Evolutionary conservation across 2,797 vertebrate species (phyloP).

Genomic region (Pangasius mekongensis): DNA sequence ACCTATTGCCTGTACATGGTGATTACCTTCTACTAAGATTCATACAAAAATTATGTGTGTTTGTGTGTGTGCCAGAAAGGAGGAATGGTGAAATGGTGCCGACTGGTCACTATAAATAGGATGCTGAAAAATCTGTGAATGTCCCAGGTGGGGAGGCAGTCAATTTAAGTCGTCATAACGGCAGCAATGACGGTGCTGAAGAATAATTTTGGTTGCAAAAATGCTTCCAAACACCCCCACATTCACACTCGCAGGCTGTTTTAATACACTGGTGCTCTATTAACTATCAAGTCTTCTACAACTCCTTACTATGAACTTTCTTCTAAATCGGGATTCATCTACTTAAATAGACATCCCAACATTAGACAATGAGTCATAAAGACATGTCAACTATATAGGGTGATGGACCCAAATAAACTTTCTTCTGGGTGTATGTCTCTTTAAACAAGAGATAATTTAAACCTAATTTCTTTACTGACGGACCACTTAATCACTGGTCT

Average conservation of each 20-base stretch:
- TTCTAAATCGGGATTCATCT: conserved; percentile 12
- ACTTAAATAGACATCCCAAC: not conserved
- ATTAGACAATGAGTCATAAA: not conserved
- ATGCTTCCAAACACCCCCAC: conserved; percentile 31
- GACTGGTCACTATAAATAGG: conserved; percentile 70
- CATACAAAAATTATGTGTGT: conserved; percentile 45
- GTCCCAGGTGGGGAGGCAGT: conserved; percentile 67
- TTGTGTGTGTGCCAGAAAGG: conserved; percentile 57
- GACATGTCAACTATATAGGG: too few species aligned
- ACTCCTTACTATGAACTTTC: not conserved
- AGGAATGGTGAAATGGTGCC: conserved; percentile 58
- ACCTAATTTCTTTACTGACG: not conserved
- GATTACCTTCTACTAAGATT: not conserved
- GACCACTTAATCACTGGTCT: not conserved
- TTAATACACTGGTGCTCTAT: not conserved
- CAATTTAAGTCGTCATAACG: conserved; percentile 67
- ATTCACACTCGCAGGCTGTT: conserved; percentile 19
- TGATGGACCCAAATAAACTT: not conserved
- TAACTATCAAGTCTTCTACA: not conserved
- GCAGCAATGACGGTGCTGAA: conserved; percentile 46
- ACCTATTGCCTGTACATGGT: not conserved
- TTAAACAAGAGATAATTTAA: not conserved
- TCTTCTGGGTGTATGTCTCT: not conserved
- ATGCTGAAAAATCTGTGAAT: conserved; percentile 63
- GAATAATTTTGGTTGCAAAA: conserved; percentile 61